Percentiles rank a stretch among this genome's conserved stretches.
Evolutionary conservation across 2,113 vertebrate species (phyloP).

Genomic region (Podarcis muralis): DNA sequence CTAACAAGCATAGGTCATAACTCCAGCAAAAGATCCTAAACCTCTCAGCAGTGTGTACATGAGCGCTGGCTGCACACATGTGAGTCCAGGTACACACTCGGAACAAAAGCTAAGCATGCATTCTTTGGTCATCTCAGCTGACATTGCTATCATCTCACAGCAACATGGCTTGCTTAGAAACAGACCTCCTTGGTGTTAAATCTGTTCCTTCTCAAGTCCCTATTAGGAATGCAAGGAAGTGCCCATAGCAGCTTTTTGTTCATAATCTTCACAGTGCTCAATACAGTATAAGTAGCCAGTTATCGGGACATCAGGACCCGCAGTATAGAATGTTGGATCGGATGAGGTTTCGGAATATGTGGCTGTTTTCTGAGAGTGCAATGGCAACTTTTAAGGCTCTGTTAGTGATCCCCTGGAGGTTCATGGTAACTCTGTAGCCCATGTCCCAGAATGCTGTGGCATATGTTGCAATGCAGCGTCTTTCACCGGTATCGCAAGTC

Average conservation of each 20-base stretch:
- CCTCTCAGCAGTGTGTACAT: too few relatives aligned
- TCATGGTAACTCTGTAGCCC: accelerated
- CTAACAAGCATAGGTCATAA: too few relatives aligned
- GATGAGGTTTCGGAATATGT: not conserved
- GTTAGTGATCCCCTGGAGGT: accelerated
- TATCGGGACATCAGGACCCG: not conserved
- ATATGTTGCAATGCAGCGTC: accelerated
- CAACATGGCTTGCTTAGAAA: not conserved
- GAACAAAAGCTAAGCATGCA: not conserved
- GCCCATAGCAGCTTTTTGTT: not conserved
- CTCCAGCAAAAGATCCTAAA: too few relatives aligned
- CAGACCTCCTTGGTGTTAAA: not conserved
- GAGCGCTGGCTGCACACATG: too few relatives aligned
- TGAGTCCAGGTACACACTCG: too few relatives aligned
- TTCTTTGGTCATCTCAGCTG: not conserved
- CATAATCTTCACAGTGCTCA: not conserved
- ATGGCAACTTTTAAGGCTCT: not conserved
- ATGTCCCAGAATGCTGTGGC: not conserved
- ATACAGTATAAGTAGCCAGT: not conserved
- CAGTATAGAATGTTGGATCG: not conserved
- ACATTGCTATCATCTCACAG: not conserved
- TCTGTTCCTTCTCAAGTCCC: not conserved
- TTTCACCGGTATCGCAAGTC: not conserved
- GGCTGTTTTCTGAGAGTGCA: accelerated
- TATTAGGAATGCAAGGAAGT: not conserved